A percentile compares a stretch with the other conserved stretches of the same genome.
phyloP scores from a whole-genome alignment of 2,113 vertebrate genomes.

The Coptodon rendalli region DNA sequence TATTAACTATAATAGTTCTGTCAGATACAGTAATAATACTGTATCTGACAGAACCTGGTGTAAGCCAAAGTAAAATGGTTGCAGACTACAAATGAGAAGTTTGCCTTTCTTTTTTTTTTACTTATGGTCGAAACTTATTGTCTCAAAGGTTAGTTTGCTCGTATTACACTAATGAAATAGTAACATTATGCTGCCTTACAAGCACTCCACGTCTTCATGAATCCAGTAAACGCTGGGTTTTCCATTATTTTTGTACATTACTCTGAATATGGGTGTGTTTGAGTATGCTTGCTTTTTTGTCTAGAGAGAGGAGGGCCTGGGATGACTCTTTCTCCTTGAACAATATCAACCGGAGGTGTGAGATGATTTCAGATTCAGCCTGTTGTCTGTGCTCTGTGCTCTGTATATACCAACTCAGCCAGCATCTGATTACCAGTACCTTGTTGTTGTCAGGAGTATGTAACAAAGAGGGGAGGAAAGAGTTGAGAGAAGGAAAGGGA shows the following conservation, averaged over 20 bases:
- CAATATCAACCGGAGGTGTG: slow-evolving; percentile 57
- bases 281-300: slow-evolving; percentile 9
- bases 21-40: not conserved
- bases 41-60: not conserved
- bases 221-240: not conserved
- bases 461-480: slow-evolving; percentile 14
- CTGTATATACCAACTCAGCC: slow-evolving; percentile 13
- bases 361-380: slow-evolving; percentile 52
- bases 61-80: not conserved
- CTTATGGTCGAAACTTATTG: not conserved
- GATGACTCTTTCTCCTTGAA: slow-evolving; percentile 58
- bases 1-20: not conserved
- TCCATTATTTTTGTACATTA: slow-evolving; percentile 4
- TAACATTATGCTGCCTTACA: not conserved
- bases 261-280: slow-evolving; percentile 1
- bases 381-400: slow-evolving; percentile 24
- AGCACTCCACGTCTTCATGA: not conserved
- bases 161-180: not conserved
- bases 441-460: slow-evolving; percentile 40
- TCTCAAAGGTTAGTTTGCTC: not conserved
- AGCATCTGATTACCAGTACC: slow-evolving; percentile 49
- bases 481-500: not conserved
- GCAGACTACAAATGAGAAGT: not conserved
- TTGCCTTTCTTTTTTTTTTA: not conserved
- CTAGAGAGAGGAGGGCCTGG: slow-evolving; percentile 1